Evolutionary conservation across 1,140 invertebrate species (phyloP).

Genomic region (Amyelois transitella): DNA sequence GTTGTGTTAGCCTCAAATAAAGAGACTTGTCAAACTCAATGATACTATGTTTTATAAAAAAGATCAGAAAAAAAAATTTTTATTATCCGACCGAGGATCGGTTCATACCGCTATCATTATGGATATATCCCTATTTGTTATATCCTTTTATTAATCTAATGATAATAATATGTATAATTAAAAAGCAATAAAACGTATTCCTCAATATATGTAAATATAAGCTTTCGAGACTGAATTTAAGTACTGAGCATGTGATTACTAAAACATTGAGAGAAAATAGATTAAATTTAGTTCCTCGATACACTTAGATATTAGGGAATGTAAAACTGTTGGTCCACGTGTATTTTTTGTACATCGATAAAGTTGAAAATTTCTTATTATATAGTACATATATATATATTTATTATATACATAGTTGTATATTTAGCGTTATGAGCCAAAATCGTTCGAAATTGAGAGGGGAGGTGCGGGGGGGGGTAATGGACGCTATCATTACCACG

Average conservation of each 20-base stretch:
- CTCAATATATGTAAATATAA: not conserved
- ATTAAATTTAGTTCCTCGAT: not conserved
- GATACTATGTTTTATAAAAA: no score
- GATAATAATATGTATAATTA: not conserved
- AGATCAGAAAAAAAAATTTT: no score
- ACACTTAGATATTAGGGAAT: not conserved
- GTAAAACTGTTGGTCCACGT: not conserved
- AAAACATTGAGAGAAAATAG: not conserved
- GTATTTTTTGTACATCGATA: not conserved
- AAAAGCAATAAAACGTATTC: not conserved
- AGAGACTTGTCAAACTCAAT: no score
- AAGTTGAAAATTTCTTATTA: no score
- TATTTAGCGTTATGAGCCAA: slow-evolving; percentile 14
- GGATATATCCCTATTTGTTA: no score
- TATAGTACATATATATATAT: no score
- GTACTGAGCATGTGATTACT: not conserved
- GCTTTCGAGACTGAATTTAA: not conserved
- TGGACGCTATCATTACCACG: slow-evolving; percentile 14
- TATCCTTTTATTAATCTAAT: no score
- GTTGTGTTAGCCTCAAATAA: no score
- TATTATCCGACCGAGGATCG: no score
- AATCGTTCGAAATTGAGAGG: slow-evolving; percentile 14
- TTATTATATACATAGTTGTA: not conserved
- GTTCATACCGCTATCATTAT: no score
- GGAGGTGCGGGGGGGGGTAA: slow-evolving; percentile 22